phyloP scores from a whole-genome alignment of 2,888 invertebrate species.

The Chloroclystis v-ata region DNA sequence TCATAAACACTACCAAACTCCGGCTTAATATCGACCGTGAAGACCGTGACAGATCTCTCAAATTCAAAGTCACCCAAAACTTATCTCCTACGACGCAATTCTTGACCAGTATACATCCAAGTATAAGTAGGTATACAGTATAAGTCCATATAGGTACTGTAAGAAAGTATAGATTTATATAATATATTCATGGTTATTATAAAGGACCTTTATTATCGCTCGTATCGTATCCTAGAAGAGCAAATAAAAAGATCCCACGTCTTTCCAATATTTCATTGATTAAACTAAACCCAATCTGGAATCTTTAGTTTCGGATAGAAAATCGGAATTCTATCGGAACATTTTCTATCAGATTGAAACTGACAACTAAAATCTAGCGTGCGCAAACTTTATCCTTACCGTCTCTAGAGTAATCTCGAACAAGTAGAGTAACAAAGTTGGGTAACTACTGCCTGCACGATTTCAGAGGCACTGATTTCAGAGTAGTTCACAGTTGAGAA shows the following conservation, averaged over 20 bases:
- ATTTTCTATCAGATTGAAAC: neutral
- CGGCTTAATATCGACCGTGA: neutral
- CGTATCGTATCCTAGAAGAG: neutral
- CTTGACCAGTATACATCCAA: too few species aligned
- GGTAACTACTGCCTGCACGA: constrained; percentile 7
- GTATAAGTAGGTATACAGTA: too few species aligned
- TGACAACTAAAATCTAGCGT: constrained; percentile 2
- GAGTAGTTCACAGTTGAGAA: constrained; percentile 10
- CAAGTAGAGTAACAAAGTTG: constrained; percentile 9
- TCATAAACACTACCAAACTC: constrained; percentile 31
- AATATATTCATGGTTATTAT: neutral
- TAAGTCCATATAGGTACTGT: too few species aligned
- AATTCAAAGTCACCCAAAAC: too few species aligned
- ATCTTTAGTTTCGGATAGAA: too few species aligned
- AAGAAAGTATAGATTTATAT: too few species aligned
- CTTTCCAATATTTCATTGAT: neutral
- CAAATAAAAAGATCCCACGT: neutral
- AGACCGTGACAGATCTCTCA: neutral
- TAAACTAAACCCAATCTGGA: too few species aligned
- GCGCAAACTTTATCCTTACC: constrained; percentile 6
- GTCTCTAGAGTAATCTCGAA: constrained; percentile 11
- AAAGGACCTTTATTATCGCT: neutral
- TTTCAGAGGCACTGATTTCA: constrained; percentile 8
- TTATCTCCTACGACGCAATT: too few species aligned
- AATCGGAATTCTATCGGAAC: neutral